Evolutionary conservation across 2,113 vertebrate genomes (phyloP).

Genomic region (Butastur rufipennis): DNA sequence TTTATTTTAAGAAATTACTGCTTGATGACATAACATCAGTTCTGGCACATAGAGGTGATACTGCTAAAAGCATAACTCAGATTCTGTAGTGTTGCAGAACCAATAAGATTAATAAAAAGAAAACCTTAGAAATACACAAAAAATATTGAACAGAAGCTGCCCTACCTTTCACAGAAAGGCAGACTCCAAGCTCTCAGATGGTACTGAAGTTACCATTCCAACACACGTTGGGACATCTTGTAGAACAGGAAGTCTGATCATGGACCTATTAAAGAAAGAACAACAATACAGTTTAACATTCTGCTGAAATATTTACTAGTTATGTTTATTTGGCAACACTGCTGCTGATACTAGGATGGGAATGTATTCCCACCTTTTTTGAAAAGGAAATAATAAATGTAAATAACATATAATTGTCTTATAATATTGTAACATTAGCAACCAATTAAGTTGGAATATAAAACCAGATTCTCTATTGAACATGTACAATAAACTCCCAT

Average conservation of each 20-base stretch:
- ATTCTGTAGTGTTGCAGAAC: background rate
- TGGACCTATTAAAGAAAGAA: conserved; percentile 58
- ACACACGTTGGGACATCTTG: conserved; percentile 22
- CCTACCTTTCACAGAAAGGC: conserved; percentile 39
- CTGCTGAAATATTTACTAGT: background rate
- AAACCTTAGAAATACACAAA: conserved; percentile 20
- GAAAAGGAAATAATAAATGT: background rate
- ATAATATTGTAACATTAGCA: background rate
- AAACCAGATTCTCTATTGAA: background rate
- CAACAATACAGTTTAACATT: conserved; percentile 38
- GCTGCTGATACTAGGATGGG: conserved; percentile 55
- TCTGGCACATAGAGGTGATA: background rate
- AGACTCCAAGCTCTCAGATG: conserved; percentile 35
- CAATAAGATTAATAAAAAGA: conserved; percentile 57
- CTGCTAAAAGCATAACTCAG: background rate
- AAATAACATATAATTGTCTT: background rate
- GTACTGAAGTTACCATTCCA: conserved; percentile 6
- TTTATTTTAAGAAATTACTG: conserved; percentile 8
- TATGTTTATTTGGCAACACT: conserved; percentile 68
- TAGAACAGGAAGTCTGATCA: conserved; percentile 49
- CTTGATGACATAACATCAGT: background rate
- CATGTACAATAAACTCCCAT: background rate
- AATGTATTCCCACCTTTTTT: conserved; percentile 5
- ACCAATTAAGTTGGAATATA: background rate
- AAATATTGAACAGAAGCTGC: conserved; percentile 47